Base-by-base conservation (phyloP, 2,888 invertebrate species). In the Sarcophaga carnaria region DNA sequence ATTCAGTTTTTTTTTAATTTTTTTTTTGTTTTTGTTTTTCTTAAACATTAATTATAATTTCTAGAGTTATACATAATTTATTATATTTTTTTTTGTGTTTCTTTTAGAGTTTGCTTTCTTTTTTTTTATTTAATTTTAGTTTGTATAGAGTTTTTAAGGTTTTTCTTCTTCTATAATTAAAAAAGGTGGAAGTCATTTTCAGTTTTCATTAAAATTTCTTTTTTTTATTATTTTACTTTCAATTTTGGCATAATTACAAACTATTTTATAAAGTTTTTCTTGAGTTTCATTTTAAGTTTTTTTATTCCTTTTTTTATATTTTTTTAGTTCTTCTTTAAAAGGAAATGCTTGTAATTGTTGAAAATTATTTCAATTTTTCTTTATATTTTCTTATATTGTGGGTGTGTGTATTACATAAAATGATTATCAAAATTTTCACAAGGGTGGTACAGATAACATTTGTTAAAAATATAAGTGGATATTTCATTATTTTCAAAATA, bases 391-490 rank as follows among this genome's bases (percentile, higher is more conserved):
- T 67, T 45, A 10, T 20, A 5, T 1, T 11, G 54, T 27, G 20
- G 11, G 60, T 67, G 47, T 17, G 8, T 70, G 37, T 82, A 47
- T 69, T 71, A 49, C 22, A 63, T 60, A 54, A 80, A 83, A 86
- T 86, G 86, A 86, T 83, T 86, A 86, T 86, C 86, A 80, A 78
- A 25, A 66, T 64, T 86, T 80, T 70, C 86, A 25, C 74, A 67
- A 67, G 60, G 67, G 72, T 83, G 83, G 77, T 86, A 80, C 74
- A 83, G 49, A 64, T 66, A 37, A 37, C 37, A 37, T 37, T 37
- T 10, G 64, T 80, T 83, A 74, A 74, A 78, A 78, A 64, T 74
- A 80, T 47, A 54, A 25, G 62, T 2, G 71, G 49, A n/a, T 71
- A 66, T 59, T 60, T 12, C 11, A 14, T 54, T 54, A 54, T 14